Evolutionary conservation across 2,888 invertebrate species (phyloP).

Genomic region (Nomada lathburiana): DNA sequence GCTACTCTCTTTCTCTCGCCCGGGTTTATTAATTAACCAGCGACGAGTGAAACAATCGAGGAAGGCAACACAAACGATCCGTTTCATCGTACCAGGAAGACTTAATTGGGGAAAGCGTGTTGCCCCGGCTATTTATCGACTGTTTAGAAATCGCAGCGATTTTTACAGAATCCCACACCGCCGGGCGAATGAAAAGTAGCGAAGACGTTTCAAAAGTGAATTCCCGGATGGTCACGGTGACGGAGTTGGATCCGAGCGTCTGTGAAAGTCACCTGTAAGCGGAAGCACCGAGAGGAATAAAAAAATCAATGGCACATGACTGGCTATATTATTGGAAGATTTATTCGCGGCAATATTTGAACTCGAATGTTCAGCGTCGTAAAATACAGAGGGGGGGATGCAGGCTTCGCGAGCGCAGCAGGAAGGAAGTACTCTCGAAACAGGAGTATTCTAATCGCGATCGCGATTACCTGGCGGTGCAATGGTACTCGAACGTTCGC

Average conservation of each 20-base stretch:
- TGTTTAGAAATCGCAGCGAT: too few relatives aligned
- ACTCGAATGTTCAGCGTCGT: too few relatives aligned
- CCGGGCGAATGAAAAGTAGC: not conserved
- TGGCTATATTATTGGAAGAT: too few relatives aligned
- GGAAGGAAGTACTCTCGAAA: not conserved
- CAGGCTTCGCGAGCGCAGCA: too few relatives aligned
- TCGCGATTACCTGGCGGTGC: not conserved
- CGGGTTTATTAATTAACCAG: not conserved
- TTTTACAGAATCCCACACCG: too few relatives aligned
- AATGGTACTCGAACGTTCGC: not conserved
- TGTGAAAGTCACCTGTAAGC: not conserved
- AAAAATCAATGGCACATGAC: not conserved
- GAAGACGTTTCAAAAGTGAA: slow-evolving; percentile 12
- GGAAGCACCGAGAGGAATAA: not conserved
- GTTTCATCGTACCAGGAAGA: too few relatives aligned
- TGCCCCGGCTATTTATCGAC: too few relatives aligned
- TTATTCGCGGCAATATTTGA: too few relatives aligned
- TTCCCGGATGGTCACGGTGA: slow-evolving; percentile 1
- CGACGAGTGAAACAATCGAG: too few relatives aligned
- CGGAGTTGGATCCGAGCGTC: not conserved
- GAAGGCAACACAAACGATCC: too few relatives aligned
- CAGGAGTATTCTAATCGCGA: slow-evolving; percentile 5
- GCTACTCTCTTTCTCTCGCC: not conserved
- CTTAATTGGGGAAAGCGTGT: too few relatives aligned
- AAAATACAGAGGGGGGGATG: too few relatives aligned